Percentiles rank a stretch among this genome's conserved stretches.
These are phyloP conservation scores for Teleogryllus oceanicus DNA, from an alignment of 2,888 invertebrate species.

Conservation along the genomic window DNA sequence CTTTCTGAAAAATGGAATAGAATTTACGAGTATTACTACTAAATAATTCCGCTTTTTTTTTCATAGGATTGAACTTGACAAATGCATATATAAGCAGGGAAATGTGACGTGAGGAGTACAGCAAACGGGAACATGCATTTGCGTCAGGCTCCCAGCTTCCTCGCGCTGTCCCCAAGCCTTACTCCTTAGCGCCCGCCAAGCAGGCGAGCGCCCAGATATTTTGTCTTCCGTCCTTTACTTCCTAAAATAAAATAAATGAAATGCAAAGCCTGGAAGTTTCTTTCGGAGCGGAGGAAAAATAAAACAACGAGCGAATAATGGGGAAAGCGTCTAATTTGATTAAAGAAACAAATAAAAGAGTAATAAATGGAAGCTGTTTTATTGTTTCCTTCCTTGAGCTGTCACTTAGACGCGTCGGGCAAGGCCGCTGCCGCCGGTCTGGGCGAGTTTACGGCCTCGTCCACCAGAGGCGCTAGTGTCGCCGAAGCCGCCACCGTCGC, in stretches of 20 bases:
- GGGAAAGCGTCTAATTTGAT: conserved; percentile 1
- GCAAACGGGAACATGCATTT: neutral
- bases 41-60: no score
- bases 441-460: neutral
- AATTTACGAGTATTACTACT: no score
- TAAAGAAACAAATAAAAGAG: conserved; percentile 12
- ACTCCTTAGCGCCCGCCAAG: neutral
- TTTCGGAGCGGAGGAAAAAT: neutral
- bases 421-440: neutral
- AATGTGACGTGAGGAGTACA: no score
- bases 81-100: no score
- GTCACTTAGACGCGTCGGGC: neutral
- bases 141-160: neutral
- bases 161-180: neutral
- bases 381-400: neutral
- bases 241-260: conserved; percentile 18
- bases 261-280: conserved; percentile 1
- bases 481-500: neutral
- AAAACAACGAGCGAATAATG: conserved; percentile 9
- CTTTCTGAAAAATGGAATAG: no score
- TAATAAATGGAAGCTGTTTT: conserved; percentile 9
- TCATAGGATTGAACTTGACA: no score
- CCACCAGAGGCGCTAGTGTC: neutral
- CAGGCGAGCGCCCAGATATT: neutral
- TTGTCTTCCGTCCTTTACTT: neutral